Conservation (phyloP, 1,140 invertebrate genomes). For the Leptinotarsa lineolata region DNA sequence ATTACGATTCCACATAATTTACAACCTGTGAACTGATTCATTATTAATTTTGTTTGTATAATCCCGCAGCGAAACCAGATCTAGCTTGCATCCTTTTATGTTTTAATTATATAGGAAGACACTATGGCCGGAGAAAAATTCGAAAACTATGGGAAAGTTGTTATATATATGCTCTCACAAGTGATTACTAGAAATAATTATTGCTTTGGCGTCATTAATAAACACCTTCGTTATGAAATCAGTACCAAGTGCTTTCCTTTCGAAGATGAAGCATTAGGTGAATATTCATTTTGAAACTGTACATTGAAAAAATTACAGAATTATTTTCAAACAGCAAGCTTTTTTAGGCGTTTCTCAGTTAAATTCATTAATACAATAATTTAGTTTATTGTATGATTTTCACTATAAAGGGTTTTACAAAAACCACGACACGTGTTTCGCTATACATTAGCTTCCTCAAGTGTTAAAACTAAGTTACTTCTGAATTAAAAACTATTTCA, state of each 20-base stretch:
- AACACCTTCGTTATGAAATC: not conserved
- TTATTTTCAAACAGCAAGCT: too few species aligned
- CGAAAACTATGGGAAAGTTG: slow-evolving; percentile 34
- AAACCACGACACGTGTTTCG: too few species aligned
- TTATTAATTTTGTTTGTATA: slow-evolving; percentile 2
- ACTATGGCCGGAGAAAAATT: slow-evolving; percentile 19
- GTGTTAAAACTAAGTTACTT: too few species aligned
- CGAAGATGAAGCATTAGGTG: too few species aligned
- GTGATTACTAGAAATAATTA: not conserved
- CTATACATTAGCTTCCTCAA: too few species aligned
- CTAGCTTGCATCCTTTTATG: not conserved
- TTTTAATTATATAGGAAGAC: slow-evolving; percentile 22
- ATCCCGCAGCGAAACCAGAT: slow-evolving; percentile 8
- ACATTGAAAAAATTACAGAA: too few species aligned
- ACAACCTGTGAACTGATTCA: slow-evolving; percentile 16
- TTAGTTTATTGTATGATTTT: too few species aligned
- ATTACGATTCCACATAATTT: slow-evolving; percentile 6
- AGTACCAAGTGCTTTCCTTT: not conserved
- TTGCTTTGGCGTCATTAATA: not conserved
- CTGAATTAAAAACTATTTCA: too few species aligned
- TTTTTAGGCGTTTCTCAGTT: too few species aligned
- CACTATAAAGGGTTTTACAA: too few species aligned
- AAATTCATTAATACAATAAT: too few species aligned
- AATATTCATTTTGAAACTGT: too few species aligned
- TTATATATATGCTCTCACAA: slow-evolving; percentile 28